A percentile compares a stretch with the other conserved stretches of the same genome.
These are phyloP conservation scores for Rhincodon typus DNA, from an alignment of 2,797 vertebrate genomes.

Conservation along the genomic window DNA sequence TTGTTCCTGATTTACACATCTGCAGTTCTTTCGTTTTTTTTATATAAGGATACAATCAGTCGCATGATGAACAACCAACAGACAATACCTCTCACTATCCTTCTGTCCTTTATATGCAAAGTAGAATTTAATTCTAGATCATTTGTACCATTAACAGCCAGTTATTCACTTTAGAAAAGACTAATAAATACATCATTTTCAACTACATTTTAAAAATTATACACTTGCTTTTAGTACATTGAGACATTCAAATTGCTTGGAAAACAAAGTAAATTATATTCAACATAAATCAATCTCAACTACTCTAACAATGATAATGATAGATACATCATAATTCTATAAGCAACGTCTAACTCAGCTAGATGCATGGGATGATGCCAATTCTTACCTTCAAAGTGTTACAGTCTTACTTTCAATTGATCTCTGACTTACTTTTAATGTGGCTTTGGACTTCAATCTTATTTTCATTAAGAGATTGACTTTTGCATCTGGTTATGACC, in stretches of 20 bases:
- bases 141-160: not conserved
- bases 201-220: not conserved
- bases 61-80: not conserved
- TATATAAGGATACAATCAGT: not conserved
- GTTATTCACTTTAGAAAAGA: not conserved
- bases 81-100: not conserved
- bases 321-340: not conserved
- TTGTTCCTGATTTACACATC: no score
- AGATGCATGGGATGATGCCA: not conserved
- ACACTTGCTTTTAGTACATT: not conserved
- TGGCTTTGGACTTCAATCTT: not conserved
- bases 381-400: not conserved
- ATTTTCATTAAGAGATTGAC: not conserved
- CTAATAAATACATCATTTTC: not conserved
- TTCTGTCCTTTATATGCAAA: not conserved
- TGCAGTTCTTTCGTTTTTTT: no score
- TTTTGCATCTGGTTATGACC: not conserved
- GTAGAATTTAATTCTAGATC: not conserved
- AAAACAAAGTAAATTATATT: not conserved
- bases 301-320: no score
- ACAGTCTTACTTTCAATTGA: not conserved
- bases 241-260: not conserved
- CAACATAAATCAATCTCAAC: not conserved
- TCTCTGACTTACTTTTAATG: not conserved
- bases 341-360: not conserved